Percentiles rank a stretch among this genome's conserved stretches.
These are phyloP conservation scores for Dinocampus coccinellae DNA, from an alignment of 2,888 invertebrate genomes.

Conservation along the genomic window DNA sequence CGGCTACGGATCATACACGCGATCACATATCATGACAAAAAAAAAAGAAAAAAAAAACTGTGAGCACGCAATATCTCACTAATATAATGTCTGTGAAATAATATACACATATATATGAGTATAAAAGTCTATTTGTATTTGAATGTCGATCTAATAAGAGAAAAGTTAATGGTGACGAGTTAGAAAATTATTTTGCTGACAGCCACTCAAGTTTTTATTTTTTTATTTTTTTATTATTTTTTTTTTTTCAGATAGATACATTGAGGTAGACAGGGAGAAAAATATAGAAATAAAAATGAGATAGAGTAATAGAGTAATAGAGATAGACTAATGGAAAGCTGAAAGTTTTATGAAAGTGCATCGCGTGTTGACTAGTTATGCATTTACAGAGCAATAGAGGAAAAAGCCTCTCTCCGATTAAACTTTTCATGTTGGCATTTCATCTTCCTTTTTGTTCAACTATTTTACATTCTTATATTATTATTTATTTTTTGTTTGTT, in stretches of 20 bases:
- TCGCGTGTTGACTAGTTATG: conserved; percentile 52
- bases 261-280: too few relatives aligned
- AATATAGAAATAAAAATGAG: too few relatives aligned
- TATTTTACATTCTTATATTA: background rate
- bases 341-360: conserved; percentile 67
- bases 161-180: conserved; percentile 15
- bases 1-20: background rate
- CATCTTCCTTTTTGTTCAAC: background rate
- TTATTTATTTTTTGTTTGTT: background rate
- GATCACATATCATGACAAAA: background rate
- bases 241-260: too few relatives aligned
- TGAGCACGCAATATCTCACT: background rate
- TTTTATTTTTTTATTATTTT: too few relatives aligned
- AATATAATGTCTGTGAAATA: background rate
- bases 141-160: conserved; percentile 3
- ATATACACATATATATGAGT: background rate
- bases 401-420: conserved; percentile 9
- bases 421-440: background rate
- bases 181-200: conserved; percentile 41
- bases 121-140: background rate
- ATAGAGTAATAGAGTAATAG: too few relatives aligned
- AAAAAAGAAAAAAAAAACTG: background rate
- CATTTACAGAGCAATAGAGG: conserved; percentile 3
- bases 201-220: conserved; percentile 48
- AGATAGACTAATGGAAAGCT: conserved; percentile 64